Base-by-base conservation (phyloP, 2,797 vertebrate species). In the Epinephelus coioides region DNA sequence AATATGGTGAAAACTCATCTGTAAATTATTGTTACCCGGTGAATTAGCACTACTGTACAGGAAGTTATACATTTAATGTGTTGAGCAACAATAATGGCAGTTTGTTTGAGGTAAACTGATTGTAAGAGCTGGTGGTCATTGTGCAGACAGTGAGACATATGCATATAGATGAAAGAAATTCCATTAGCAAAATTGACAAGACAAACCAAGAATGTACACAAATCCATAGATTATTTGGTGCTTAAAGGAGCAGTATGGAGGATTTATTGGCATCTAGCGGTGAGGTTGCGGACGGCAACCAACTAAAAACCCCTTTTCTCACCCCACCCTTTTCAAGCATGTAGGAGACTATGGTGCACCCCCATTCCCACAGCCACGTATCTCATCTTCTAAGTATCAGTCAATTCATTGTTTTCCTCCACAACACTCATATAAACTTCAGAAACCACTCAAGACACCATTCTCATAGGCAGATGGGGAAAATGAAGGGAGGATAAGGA, bases 391-490 rank as follows among this genome's bases (percentile, higher is more conserved):
- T 57, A 17, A 34, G 23, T 67, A 62, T 61, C n/a, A 30, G 50
- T 59, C 17, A 53, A 38, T 75, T 62, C 11, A 5, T 27, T 50
- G 34, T 34, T 79, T 73, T 49, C 27, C 21, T 65, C 57, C 10
- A 46, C 50, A 79, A 25, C 23, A n/a, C 18, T 27, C 47, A 76
- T 66, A 65, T 64, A 78, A 65, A 85, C 59, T 66, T 55, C 38
- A 21, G 49, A 43, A 43, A 43, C 40, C 40, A 43, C 9, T 43
- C 40, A 43, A 43, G 9, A 69, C 66, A 73, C 38, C 25, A 38
- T 38, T 80, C 60, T 66, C 38, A 60, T 3, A 65, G 43, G 49
- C 54, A 64, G 23, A 72, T 63, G 17, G 40, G 23, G 12, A 27
- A 71, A 76, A 78, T 47, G 57, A 61, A 72, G 34, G 34, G 47